A percentile compares a stretch with the other conserved stretches of the same genome.
These are phyloP conservation scores for Oceanites oceanicus DNA, from an alignment of 2,113 vertebrate species.

Conservation along the genomic window DNA sequence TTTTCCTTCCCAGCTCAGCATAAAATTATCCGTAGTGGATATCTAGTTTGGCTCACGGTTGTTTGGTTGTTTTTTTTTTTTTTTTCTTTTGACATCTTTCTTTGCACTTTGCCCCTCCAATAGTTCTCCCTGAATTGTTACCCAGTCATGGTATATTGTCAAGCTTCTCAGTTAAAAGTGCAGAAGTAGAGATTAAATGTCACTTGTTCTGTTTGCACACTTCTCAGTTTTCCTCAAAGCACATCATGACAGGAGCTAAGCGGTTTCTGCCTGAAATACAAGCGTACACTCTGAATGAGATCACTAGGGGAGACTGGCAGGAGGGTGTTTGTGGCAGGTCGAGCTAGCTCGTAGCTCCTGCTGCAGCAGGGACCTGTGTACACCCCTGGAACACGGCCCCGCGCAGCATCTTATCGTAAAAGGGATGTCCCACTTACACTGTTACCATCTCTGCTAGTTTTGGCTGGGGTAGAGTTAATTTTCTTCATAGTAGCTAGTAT, in stretches of 20 bases:
- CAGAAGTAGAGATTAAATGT: conserved; percentile 3
- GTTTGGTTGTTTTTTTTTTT: background rate
- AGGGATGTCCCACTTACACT: background rate
- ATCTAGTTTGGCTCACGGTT: background rate
- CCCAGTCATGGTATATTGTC: background rate
- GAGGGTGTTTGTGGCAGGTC: background rate
- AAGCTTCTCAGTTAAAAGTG: background rate
- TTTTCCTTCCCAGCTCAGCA: background rate
- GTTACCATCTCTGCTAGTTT: background rate
- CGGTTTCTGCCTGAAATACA: background rate
- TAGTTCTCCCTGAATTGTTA: background rate
- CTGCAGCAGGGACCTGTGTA: background rate
- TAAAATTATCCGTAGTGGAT: background rate
- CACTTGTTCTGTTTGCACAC: background rate
- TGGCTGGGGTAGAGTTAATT: background rate
- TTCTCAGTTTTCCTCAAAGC: background rate
- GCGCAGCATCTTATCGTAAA: background rate
- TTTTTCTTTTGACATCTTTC: background rate
- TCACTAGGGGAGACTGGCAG: background rate
- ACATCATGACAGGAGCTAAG: background rate
- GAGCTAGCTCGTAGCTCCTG: background rate
- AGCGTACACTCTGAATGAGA: background rate
- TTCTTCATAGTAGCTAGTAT: background rate
- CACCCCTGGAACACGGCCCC: rapidly evolving
- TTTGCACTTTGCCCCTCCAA: background rate